phyloP scores from a whole-genome alignment of 2,797 vertebrate species.

The Siniperca undulata region DNA sequence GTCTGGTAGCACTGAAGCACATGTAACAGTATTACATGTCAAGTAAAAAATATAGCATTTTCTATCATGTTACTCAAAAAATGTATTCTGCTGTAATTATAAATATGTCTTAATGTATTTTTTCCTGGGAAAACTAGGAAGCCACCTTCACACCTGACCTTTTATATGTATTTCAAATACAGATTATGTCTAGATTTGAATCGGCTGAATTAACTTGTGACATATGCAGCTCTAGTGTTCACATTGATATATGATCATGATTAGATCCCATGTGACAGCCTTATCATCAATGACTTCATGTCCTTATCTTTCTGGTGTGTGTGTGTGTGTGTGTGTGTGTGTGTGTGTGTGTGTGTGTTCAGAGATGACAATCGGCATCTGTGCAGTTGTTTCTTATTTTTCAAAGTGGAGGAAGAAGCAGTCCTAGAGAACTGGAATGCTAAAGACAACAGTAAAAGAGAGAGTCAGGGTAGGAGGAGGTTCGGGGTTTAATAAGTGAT shows the following conservation, averaged over 20 bases:
- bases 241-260: not conserved
- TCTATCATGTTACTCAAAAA: not conserved
- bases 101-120: not conserved
- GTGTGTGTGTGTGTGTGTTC: not conserved
- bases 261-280: not conserved
- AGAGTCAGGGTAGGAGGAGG: not conserved
- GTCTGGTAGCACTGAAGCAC: not conserved
- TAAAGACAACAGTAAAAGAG: slow-evolving; percentile 14
- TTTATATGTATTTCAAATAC: not conserved
- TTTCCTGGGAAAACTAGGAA: not conserved
- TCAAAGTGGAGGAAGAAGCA: slow-evolving; percentile 10
- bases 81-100: not conserved
- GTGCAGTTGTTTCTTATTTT: slow-evolving; percentile 15
- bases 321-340: not conserved
- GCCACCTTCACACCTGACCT: not conserved
- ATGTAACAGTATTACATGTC: not conserved
- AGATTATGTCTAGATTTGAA: not conserved
- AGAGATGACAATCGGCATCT: not conserved
- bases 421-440: slow-evolving; percentile 14
- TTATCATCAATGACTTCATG: not conserved
- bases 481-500: slow-evolving; percentile 4
- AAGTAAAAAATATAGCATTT: not conserved
- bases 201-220: not conserved
- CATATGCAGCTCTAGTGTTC: not conserved
- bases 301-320: not conserved